These are phyloP conservation scores for Eidolon dupreanum DNA, from an alignment of 2,797 vertebrate genomes.

Conservation along the genomic window DNA sequence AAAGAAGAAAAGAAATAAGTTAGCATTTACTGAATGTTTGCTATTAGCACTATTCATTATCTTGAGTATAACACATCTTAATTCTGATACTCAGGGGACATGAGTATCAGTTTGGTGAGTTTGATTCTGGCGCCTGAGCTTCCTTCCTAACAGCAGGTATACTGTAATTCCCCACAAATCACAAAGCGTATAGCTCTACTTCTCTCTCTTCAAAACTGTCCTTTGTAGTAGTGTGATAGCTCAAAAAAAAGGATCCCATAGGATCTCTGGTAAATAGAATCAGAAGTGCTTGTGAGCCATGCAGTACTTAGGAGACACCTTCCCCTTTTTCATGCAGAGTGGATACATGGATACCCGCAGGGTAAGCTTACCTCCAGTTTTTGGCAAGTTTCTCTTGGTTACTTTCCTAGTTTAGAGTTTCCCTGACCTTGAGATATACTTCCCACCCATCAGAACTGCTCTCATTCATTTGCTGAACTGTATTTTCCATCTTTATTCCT, in stretches of 20 bases:
- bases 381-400: background rate
- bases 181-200: background rate
- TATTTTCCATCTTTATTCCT: background rate
- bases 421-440: background rate
- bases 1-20: background rate
- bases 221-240: background rate
- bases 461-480: background rate
- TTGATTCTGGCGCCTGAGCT: background rate
- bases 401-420: background rate
- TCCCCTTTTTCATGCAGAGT: background rate
- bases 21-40: background rate
- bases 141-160: background rate
- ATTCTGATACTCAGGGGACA: background rate
- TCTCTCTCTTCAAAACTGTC: background rate
- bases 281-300: background rate
- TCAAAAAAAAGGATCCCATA: background rate
- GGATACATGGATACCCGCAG: background rate
- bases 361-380: background rate
- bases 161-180: background rate
- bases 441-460: background rate
- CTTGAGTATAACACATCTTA: background rate
- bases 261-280: background rate
- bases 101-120: background rate
- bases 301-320: background rate
- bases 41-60: background rate